Conservation (phyloP, 1,140 invertebrate genomes). For the Cataglyphis hispanica region DNA sequence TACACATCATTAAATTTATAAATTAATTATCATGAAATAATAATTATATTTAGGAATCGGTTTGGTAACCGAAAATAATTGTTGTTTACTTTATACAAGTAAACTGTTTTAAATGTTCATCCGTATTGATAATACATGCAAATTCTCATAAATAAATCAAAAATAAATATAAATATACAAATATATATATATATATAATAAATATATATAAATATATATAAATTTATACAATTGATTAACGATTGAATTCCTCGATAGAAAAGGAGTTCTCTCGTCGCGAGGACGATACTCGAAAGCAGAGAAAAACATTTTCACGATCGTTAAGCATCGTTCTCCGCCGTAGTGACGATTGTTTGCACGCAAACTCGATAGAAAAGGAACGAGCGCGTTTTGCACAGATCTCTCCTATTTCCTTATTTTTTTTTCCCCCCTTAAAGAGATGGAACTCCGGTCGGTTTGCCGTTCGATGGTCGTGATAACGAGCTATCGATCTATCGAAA, state of each 20-base stretch:
- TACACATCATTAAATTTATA: neutral
- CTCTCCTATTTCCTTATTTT: conserved; percentile 33
- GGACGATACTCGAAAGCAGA: conserved; percentile 19
- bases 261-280: conserved; percentile 35
- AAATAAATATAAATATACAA: no score
- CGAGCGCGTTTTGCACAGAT: conserved; percentile 60
- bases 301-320: conserved; percentile 64
- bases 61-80: neutral
- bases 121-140: neutral
- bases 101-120: neutral
- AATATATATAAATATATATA: no score
- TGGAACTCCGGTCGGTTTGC: conserved; percentile 58
- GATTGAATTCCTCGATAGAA: neutral
- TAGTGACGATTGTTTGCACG: conserved; percentile 58
- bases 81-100: neutral
- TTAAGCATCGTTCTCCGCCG: conserved; percentile 66
- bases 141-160: neutral
- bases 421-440: neutral
- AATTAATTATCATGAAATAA: no score
- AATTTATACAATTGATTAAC: conserved; percentile 12
- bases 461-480: conserved; percentile 49
- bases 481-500: conserved; percentile 49
- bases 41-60: neutral
- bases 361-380: conserved; percentile 36
- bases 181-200: no score